Conservation (phyloP, 2,113 vertebrate species). For the Nycticorax nycticorax region DNA sequence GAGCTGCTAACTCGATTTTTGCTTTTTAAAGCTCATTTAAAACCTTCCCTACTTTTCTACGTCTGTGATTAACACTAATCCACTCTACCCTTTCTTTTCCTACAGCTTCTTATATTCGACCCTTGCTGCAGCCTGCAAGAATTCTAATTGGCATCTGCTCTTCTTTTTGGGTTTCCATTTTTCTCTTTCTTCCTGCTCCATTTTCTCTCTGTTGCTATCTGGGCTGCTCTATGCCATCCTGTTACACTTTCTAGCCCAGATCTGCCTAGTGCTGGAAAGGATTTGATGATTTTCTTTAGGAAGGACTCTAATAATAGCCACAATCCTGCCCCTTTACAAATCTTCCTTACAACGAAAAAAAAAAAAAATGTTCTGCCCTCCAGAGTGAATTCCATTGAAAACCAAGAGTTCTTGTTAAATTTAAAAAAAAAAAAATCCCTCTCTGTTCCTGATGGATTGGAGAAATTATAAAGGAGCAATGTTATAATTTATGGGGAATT, state of each 20-base stretch:
- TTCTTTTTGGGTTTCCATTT: slow-evolving; percentile 37
- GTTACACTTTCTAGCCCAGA: slow-evolving; percentile 41
- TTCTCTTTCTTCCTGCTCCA: slow-evolving; percentile 34
- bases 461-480: slow-evolving; percentile 7
- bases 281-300: slow-evolving; percentile 51
- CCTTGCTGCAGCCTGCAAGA: slow-evolving; percentile 24
- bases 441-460: background rate
- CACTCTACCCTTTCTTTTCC: slow-evolving; percentile 27
- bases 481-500: background rate
- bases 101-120: background rate
- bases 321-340: slow-evolving; percentile 44
- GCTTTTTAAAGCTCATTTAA: slow-evolving; percentile 50
- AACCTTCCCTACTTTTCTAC: slow-evolving; percentile 21
- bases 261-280: slow-evolving; percentile 40
- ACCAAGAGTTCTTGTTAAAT: background rate
- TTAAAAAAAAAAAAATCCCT: background rate
- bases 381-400: slow-evolving; percentile 45
- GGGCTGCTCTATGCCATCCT: slow-evolving; percentile 13
- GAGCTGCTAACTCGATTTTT: slow-evolving; percentile 21
- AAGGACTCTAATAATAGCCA: slow-evolving; percentile 51
- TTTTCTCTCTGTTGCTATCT: slow-evolving; percentile 28
- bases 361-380: background rate
- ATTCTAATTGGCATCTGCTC: slow-evolving; percentile 58
- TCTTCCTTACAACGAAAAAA: slow-evolving; percentile 11
- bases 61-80: slow-evolving; percentile 54